Conservation (phyloP, 2,888 invertebrate species). For the Drosophila mayaguana region DNA sequence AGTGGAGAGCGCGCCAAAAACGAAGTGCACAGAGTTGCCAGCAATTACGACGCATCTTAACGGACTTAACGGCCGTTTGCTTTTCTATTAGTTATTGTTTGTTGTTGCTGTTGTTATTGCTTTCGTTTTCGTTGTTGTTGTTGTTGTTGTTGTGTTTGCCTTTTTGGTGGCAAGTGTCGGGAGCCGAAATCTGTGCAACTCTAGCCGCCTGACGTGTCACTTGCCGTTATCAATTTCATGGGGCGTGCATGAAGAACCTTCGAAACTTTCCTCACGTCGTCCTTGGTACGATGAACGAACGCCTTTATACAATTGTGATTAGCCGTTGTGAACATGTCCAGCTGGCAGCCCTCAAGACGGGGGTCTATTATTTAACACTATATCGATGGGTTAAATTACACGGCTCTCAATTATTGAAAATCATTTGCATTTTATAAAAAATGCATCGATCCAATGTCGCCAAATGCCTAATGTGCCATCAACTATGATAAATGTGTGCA, state of each 20-base stretch:
- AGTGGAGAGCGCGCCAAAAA: conserved; percentile 57
- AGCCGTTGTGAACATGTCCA: conserved; percentile 43
- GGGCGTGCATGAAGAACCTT: conserved; percentile 11
- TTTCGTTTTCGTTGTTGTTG: not conserved
- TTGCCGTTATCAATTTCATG: conserved; percentile 24
- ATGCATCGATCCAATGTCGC: conserved; percentile 24
- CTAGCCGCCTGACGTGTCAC: conserved; percentile 23
- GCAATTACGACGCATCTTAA: conserved; percentile 21
- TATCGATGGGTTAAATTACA: conserved; percentile 15
- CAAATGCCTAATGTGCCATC: conserved; percentile 19
- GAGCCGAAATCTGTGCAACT: conserved; percentile 34
- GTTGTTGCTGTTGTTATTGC: not conserved
- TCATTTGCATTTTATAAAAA: conserved; percentile 24
- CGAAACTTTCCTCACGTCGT: conserved; percentile 10
- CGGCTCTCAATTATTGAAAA: conserved; percentile 37
- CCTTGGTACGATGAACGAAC: conserved; percentile 11
- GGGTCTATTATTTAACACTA: conserved; percentile 27
- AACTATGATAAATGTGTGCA: conserved; percentile 22
- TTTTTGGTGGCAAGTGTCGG: not conserved
- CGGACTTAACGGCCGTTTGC: conserved; percentile 1
- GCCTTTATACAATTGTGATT: not conserved
- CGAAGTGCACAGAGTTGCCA: conserved; percentile 53
- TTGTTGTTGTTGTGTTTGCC: not conserved
- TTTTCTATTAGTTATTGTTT: not conserved
- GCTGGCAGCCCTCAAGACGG: conserved; percentile 27